Conservation (phyloP, 2,797 vertebrate genomes). For the Neosilurus mollespiculum region DNA sequence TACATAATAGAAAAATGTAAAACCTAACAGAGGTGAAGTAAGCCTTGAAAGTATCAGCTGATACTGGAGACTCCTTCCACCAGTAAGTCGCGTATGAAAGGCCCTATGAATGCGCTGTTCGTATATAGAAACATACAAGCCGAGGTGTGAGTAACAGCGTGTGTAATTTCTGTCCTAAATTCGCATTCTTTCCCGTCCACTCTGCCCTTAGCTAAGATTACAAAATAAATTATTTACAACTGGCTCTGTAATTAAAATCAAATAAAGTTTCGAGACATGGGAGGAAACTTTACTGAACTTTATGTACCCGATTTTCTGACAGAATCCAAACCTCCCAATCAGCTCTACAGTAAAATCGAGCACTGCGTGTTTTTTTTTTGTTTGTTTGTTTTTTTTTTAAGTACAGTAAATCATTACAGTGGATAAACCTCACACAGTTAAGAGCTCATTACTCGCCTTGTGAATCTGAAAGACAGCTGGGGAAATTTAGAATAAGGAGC, state of each 20-base stretch:
- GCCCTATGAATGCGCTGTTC: not conserved
- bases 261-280: not conserved
- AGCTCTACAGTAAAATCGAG: not conserved
- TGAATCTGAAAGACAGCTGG: slow-evolving; percentile 32
- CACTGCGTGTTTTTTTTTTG: not conserved
- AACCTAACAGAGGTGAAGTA: no score
- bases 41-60: not conserved
- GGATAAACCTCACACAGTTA: slow-evolving; percentile 13
- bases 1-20: no score
- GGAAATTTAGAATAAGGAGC: slow-evolving; percentile 26
- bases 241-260: not conserved
- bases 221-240: not conserved
- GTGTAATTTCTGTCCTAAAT: not conserved
- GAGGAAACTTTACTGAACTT: not conserved
- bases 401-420: slow-evolving; percentile 13
- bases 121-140: not conserved
- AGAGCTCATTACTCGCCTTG: slow-evolving; percentile 14
- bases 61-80: not conserved
- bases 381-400: not conserved
- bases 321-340: not conserved
- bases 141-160: not conserved
- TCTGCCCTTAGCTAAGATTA: not conserved
- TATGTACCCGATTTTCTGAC: not conserved
- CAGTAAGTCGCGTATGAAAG: not conserved
- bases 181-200: not conserved